Conservation (phyloP, 2,797 vertebrate genomes). For the Vipera latastei region DNA sequence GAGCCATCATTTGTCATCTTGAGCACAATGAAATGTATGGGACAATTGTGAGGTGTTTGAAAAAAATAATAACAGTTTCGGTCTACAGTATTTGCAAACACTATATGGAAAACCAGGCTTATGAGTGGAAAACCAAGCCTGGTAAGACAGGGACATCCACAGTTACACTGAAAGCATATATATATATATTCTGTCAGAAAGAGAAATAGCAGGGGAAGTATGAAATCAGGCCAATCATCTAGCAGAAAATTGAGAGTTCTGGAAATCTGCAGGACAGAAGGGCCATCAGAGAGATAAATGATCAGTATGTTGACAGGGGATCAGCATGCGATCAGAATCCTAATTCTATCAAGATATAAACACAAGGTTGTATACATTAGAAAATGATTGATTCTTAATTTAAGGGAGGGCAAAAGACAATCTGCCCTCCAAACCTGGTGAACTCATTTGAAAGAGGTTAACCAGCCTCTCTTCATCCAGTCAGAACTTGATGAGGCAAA, state of each 20-base stretch:
- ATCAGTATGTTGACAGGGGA: background rate
- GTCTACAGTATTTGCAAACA: background rate
- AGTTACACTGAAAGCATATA: background rate
- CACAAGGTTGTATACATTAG: background rate
- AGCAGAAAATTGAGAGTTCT: background rate
- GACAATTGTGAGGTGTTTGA: background rate
- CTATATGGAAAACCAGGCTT: background rate
- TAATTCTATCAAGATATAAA: background rate
- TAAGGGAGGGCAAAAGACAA: background rate
- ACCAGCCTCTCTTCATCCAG: background rate
- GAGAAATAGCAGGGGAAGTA: background rate
- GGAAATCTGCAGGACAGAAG: background rate
- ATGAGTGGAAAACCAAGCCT: background rate
- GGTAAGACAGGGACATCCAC: background rate
- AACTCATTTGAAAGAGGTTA: background rate
- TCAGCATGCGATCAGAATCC: background rate
- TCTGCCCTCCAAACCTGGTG: background rate
- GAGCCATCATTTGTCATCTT: background rate
- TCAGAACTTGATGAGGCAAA: background rate
- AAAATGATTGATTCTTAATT: background rate
- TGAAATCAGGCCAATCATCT: background rate
- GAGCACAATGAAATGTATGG: background rate
- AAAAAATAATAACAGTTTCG: background rate
- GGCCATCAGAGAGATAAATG: background rate
- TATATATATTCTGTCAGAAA: background rate